Percentiles rank a stretch among this genome's conserved stretches.
Evolutionary conservation across 2,888 invertebrate species (phyloP).

Genomic region (Zaprionus bogoriensis): DNA sequence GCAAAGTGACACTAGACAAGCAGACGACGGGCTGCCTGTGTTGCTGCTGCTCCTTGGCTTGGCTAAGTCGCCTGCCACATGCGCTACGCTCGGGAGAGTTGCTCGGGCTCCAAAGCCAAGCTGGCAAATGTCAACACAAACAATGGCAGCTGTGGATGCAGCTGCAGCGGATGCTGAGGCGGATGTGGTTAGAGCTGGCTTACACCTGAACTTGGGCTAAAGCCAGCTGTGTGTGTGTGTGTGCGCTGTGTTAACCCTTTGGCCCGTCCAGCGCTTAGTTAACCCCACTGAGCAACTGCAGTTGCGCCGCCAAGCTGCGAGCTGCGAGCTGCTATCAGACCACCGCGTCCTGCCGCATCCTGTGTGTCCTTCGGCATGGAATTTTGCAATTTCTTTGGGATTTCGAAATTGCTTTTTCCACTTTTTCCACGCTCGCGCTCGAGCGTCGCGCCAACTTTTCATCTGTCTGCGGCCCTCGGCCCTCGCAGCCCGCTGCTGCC

Average conservation of each 20-base stretch:
- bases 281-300: conserved; percentile 60
- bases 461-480: background rate
- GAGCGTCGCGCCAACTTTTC: conserved; percentile 49
- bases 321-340: conserved; percentile 31
- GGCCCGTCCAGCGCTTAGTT: conserved; percentile 60
- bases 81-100: conserved; percentile 11
- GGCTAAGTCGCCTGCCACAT: conserved; percentile 42
- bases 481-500: background rate
- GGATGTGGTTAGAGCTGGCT: background rate
- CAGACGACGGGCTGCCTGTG: conserved; percentile 3
- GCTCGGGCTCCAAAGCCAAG: conserved; percentile 50
- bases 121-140: conserved; percentile 76
- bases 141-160: conserved; percentile 37
- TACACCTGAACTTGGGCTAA: background rate
- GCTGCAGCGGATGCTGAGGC: background rate
- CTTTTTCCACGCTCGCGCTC: conserved; percentile 60
- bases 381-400: conserved; percentile 79
- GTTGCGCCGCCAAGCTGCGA: conserved; percentile 52
- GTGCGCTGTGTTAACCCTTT: conserved; percentile 52
- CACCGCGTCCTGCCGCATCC: conserved; percentile 25
- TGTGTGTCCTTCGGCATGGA: conserved; percentile 53
- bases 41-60: conserved; percentile 11
- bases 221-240: background rate
- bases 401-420: conserved; percentile 79
- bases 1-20: conserved; percentile 40